Base-by-base conservation (phyloP, 2,797 vertebrate genomes). In the Kryptopterus vitreolus region DNA sequence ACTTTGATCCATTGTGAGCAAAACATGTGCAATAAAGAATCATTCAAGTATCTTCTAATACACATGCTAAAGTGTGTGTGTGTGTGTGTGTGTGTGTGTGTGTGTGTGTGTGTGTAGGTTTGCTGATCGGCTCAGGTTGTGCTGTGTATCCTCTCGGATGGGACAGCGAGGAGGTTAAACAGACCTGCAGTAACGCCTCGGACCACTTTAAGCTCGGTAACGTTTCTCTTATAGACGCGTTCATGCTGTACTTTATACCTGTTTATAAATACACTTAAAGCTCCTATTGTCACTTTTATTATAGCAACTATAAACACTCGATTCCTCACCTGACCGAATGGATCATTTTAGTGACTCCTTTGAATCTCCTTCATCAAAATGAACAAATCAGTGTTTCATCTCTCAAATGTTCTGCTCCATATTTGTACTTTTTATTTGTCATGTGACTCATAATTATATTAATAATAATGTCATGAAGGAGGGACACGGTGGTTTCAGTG, bases 91-190 rank as follows among this genome's bases (percentile, higher is more conserved):
- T 50, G 66, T 50, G 3, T 62, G 9, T 80, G 58, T 58, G 16
- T 83, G 12, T 68, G 81, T 84, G 3, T 88, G 29, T 85, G 76
- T 16, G 0, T 38, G 15, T 84, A 96, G 95, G 94, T 57, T 86
- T 96, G 89, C 83, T 96, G 89, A 94, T 96, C 0, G 94, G 95
- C 33, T 94, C 95, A 63, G 95, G 95, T 13, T 96, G 95, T 72
- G 95, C 95, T 29, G 93, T 96, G 35, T 96, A 96, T 84, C 95
- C 95, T 70, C 87, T 96, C 88, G 95, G 95, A 63, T 96, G 95
- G 95, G 94, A 94, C 87, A 96, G 95, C 55, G 95, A 96, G 87
- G 95, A 96, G 87, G 93, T 96, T 62, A 92, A 89, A 66, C 95
- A 96, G 87, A 94, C 94, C 48, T 96, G 95, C 89, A 92, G 93